phyloP scores from a whole-genome alignment of 2,113 vertebrate genomes.

The Chelonoidis abingdonii region DNA sequence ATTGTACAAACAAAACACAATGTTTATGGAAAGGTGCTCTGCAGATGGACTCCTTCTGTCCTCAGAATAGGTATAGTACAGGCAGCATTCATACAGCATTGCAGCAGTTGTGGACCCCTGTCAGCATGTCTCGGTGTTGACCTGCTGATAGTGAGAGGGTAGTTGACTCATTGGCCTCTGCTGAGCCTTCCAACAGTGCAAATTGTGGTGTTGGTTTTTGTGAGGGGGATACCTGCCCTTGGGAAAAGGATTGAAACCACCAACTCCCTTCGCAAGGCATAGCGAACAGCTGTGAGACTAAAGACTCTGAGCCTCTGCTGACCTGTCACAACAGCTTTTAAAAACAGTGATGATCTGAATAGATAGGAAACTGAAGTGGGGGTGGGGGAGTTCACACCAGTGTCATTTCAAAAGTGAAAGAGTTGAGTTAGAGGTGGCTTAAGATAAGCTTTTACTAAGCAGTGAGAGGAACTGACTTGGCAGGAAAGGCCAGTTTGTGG shows the following conservation, averaged over 20 bases:
- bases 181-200: neutral
- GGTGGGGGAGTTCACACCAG: neutral
- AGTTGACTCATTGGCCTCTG: neutral
- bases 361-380: neutral
- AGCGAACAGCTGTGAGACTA: rapidly evolving
- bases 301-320: rapidly evolving
- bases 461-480: rapidly evolving
- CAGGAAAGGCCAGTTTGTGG: neutral
- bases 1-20: neutral
- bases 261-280: neutral
- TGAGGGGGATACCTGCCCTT: neutral
- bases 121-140: neutral
- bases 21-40: neutral
- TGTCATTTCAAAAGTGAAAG: neutral
- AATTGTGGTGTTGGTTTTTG: neutral
- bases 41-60: neutral
- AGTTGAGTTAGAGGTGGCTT: neutral
- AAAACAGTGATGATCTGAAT: rapidly evolving
- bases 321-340: neutral
- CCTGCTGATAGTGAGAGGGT: neutral
- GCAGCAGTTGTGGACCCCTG: neutral
- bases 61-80: neutral
- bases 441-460: neutral
- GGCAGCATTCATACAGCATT: neutral
- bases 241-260: neutral